These are phyloP conservation scores for Melanerpes formicivorus DNA, from an alignment of 2,113 vertebrate species.

Conservation along the genomic window DNA sequence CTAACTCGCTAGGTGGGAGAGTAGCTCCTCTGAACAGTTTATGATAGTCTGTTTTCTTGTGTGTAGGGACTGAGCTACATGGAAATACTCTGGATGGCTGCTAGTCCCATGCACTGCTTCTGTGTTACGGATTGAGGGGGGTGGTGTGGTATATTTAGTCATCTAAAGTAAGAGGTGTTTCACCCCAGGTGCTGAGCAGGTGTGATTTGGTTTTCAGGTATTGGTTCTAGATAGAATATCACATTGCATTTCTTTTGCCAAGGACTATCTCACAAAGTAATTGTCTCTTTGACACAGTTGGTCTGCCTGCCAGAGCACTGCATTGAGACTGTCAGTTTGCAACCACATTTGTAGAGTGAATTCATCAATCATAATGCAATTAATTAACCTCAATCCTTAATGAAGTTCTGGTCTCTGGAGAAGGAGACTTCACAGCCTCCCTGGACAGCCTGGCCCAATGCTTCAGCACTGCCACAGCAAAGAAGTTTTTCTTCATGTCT, in stretches of 20 bases:
- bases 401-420: not conserved
- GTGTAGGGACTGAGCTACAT: not conserved
- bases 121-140: fast-evolving
- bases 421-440: no score
- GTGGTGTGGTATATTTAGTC: not conserved
- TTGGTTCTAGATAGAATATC: not conserved
- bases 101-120: not conserved
- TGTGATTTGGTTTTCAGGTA: not conserved
- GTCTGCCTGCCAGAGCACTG: not conserved
- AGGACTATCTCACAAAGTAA: not conserved
- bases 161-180: not conserved
- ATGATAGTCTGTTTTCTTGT: not conserved
- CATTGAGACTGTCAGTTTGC: fast-evolving
- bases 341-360: not conserved
- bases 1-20: not conserved
- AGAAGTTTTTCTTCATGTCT: no score
- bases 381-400: not conserved
- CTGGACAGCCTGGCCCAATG: no score
- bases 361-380: not conserved
- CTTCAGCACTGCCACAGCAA: no score
- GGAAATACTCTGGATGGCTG: not conserved
- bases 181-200: not conserved
- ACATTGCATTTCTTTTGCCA: not conserved
- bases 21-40: not conserved
- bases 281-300: no score